Evolutionary conservation across 2,113 vertebrate genomes (phyloP), one percentile per base, ranked within the genome.

Genomic region (Dascyllus trimaculatus): DNA sequence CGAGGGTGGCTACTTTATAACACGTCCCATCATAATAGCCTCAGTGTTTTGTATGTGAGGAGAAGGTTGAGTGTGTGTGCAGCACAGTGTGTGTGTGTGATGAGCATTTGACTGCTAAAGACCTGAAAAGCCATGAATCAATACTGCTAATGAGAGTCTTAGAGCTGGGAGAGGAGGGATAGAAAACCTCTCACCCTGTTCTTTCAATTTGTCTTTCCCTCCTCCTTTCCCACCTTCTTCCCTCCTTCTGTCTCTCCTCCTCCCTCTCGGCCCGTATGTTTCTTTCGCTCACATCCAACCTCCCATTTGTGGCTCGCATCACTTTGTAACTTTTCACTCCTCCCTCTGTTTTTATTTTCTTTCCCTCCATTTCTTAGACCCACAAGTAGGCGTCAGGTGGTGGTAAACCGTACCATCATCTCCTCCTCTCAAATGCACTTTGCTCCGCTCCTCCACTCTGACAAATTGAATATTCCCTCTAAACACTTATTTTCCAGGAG

Each of bases 91-190:
- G 52, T 17, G 65, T 52, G 2, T 51, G 80, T 19, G n/a, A 70
- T 71, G 77, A 81, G 82, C 88, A 75, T 91, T 91, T 92, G 89
- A 91, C 89, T 91, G 86, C 84, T 92, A 92, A 93, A 90, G 91
- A 92, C 85, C 88, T 71, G 75, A 86, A 85, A 90, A 93, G 85
- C 87, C 77, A 74, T 77, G 78, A 92, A 92, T 93, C 92, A 89
- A 93, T 93, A 89, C 75, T 83, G 91, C 90, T 93, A 93, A 93
- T 93, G 89, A 92, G 91, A 89, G 91, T 92, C 88, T 92, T 90
- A 92, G 79, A 86, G 86, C 74, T 52, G 62, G 24, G 75, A 90
- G 90, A 85, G 58, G 79, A 87, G 78, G 82, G 78, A 88, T 76
- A 85, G 86, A 87, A 90, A 91, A 87, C 84, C 85, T 87, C 82